Base-by-base conservation (phyloP, 2,113 vertebrate genomes). In the Cygnus buccinator region DNA sequence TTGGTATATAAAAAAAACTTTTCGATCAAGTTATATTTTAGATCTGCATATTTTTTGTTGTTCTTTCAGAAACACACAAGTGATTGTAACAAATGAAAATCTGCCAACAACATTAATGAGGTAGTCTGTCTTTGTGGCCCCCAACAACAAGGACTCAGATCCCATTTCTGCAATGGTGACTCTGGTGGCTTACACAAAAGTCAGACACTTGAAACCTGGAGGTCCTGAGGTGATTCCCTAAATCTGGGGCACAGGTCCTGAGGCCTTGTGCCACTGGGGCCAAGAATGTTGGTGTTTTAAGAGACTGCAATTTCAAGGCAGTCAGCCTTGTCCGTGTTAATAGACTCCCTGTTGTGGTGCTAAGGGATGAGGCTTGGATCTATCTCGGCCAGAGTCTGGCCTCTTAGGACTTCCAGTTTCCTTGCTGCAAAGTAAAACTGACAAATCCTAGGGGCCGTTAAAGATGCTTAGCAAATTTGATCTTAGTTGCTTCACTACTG, bases 271-370 rank as follows among this genome's bases (percentile, higher is more conserved):
- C 75, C 16, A 1, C 5, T 43, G 74, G 46, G 82, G 66, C 87
- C 90, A 83, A 73, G 80, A 31, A 57, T 19, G 65, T 52, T 57
- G 43, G 68, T 39, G 76, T 65, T 92, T 74, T 89, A 75, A 75
- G 79, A 87, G 73, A 35, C 22, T 78, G 87, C 91, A 92, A 78
- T 94, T 95, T 67, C 91, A 81, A 78, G 66, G 93, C 93, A 95
- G 80, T 95, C 91, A 97, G 87, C 91, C 93, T 96, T 94, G 86
- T 82, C 95, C 67, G 22, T 75, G 46, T 89, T 94, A 92, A 94
- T 87, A 84, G 95, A 66, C 86, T 94, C 43, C 94, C 94, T 78
- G 89, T 78, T 75, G 94, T 48, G 89, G 87, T 61, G 84, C 89
- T 87, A 41, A 72, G 86, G 86, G 84, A 89, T 91, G 84, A 94